These are phyloP conservation scores for Amiota communis DNA, from an alignment of 2,888 invertebrate genomes.

Conservation along the genomic window DNA sequence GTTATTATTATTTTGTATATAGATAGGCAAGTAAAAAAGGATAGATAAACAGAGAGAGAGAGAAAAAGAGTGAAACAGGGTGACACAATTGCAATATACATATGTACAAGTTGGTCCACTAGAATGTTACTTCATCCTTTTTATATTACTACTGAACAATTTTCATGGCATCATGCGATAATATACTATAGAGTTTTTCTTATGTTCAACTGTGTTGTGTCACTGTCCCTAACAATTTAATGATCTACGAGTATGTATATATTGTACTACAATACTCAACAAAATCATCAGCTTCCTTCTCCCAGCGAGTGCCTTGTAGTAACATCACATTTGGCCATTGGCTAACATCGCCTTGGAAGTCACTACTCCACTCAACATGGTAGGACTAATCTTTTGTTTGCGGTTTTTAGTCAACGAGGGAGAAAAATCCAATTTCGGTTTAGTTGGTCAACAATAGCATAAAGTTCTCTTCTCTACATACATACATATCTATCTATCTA, in stretches of 20 bases:
- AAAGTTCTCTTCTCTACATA: slow-evolving; percentile 23
- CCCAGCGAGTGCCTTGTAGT: too few species aligned
- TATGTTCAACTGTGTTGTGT: too few species aligned
- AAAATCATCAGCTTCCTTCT: too few species aligned
- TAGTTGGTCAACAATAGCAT: slow-evolving; percentile 64
- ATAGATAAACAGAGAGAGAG: slow-evolving; percentile 1
- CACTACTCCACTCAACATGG: slow-evolving; percentile 48
- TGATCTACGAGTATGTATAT: slow-evolving; percentile 39
- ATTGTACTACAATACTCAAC: slow-evolving; percentile 13
- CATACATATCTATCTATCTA: neutral
- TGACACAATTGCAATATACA: neutral
- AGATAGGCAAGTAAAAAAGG: too few species aligned
- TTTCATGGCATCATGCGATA: too few species aligned
- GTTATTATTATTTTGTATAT: slow-evolving; percentile 50
- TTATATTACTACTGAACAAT: too few species aligned
- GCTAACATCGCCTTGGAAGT: slow-evolving; percentile 2
- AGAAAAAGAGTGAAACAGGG: neutral
- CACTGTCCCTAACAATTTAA: slow-evolving; percentile 46
- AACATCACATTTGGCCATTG: neutral
- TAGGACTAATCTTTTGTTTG: slow-evolving; percentile 65
- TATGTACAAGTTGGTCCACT: neutral
- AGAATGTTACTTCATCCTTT: too few species aligned
- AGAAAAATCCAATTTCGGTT: slow-evolving; percentile 68
- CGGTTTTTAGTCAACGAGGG: slow-evolving; percentile 67
- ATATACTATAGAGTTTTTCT: too few species aligned